Conservation (phyloP, 2,797 vertebrate species). For the Margarornis squamiger region DNA sequence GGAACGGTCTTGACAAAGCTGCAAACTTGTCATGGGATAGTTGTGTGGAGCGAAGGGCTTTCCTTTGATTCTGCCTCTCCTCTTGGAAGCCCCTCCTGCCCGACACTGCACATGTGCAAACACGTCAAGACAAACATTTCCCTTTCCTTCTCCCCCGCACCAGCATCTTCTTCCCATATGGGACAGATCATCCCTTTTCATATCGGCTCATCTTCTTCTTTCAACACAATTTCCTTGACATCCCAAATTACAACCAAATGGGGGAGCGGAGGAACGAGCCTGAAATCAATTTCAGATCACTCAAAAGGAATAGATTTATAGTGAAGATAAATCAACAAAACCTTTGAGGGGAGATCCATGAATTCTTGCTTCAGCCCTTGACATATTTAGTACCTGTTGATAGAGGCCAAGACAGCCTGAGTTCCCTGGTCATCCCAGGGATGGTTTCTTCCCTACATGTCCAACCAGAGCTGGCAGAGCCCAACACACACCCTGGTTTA, state of each 20-base stretch:
- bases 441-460: accelerated
- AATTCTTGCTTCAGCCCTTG: constrained; percentile 14
- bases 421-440: background rate
- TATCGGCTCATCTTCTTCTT: constrained; percentile 34
- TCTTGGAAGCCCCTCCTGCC: background rate
- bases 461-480: background rate
- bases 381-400: background rate
- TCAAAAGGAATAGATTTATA: constrained; percentile 32
- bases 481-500: background rate
- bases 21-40: background rate
- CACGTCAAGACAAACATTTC: background rate
- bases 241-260: constrained; percentile 63
- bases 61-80: background rate
- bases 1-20: background rate
- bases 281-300: constrained; percentile 44
- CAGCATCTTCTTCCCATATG: constrained; percentile 58
- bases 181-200: constrained; percentile 31
- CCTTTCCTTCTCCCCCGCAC: background rate
- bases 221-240: constrained; percentile 45
- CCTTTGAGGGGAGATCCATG: constrained; percentile 32
- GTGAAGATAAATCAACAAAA: constrained; percentile 11
- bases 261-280: background rate
- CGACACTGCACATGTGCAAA: background rate
- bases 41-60: background rate
- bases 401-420: constrained; percentile 22